Evolutionary conservation across 2,113 vertebrate species (phyloP), one percentile per base, ranked within the genome.

Genomic region (Perccottus glenii): DNA sequence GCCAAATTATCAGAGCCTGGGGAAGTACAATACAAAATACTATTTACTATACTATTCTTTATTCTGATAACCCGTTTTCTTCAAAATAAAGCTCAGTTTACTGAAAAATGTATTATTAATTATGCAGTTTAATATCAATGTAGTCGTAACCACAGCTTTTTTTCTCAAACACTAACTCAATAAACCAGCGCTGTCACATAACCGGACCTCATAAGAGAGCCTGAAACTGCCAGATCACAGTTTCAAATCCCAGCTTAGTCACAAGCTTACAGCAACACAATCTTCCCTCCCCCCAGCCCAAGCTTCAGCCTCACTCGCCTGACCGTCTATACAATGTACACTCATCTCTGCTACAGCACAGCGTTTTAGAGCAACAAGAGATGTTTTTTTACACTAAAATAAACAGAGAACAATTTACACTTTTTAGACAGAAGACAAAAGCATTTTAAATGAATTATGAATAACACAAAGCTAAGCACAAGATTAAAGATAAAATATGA

Each of bases 1-100:
- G 96, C 92, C 10, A 99, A 91, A 75, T 94, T 96, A 88, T 98
- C 98, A 85, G 91, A 87, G 5, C 82, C 90, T 92, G 76, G 1
- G 19, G 67, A 14, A 8, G 12, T 64, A 43, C 42, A 52, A 6
- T 9, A 6, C 8, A 58, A 16, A 36, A 53, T 11, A 40, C 3
- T 3, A 60, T 65, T 57, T 1, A 56, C 33, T 58, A 64, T 5
- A 68, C 36, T 2, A 61, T 27, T 51, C 59, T 43, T 62, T 11
- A 33, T 51, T 49, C 19, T 9, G 38, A 16, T 51, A 27, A 68
- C 1, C 50, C 35, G 5, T 67, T 47, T 50, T 50, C n/a, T 15
- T 14, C 5, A 15, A 40, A 7, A 44, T 46, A 11, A 14, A 4
- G 9, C 10, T 46, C 10, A 14, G 1, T 46, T 11, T 2, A 11